Evolutionary conservation across 2,888 invertebrate species (phyloP), one percentile per base, ranked within the genome.

Genomic region (Eupsilia transversa): DNA sequence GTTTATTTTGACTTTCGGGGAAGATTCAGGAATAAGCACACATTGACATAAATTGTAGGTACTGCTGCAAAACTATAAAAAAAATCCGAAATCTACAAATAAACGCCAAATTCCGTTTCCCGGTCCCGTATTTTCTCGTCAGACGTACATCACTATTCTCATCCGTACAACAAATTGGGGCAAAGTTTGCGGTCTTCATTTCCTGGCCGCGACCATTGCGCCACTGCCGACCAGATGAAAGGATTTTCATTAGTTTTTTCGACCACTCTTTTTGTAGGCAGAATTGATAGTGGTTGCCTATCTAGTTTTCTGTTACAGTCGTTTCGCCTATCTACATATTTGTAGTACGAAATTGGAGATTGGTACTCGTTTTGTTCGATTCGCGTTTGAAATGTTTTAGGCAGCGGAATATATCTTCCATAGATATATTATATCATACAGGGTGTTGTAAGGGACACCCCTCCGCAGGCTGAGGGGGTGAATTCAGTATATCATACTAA

Each of bases 121-220:
- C 57, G 30, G 23, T 74, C 61, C 49, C 69, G 60, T 74, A 57
- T 64, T 61, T 85, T 49, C 70, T 43, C 12, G 46, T 14, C 17
- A n/a, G 12, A 38, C 49, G 76, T 30, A 60, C 86, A 74, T 68
- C 86, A 80, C 88, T 87, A 84, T 73, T 79, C 75, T 75, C 68
- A 72, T 46, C 63, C 86, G 83, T 80, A 79, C 88, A 88, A 84
- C 86, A 88, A 87, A 88, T 88, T 87, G 87, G 87, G 80, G 85
- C 89, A 91, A 93, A 93, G 93, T 93, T 93, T 92, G 92, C 89
- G 90, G 90, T 91, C 92, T 93, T 93, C 92, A 94, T 94, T 94
- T 94, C 94, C 94, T 93, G 91, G 76, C 82, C 88, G 63, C 87
- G 71, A 69, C 81, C 77, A 79, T 81, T 73, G 86, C 87, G 87